Evolutionary conservation across 2,113 vertebrate species (phyloP), one percentile per base, ranked within the genome.

Genomic region (Oostethus manadensis): DNA sequence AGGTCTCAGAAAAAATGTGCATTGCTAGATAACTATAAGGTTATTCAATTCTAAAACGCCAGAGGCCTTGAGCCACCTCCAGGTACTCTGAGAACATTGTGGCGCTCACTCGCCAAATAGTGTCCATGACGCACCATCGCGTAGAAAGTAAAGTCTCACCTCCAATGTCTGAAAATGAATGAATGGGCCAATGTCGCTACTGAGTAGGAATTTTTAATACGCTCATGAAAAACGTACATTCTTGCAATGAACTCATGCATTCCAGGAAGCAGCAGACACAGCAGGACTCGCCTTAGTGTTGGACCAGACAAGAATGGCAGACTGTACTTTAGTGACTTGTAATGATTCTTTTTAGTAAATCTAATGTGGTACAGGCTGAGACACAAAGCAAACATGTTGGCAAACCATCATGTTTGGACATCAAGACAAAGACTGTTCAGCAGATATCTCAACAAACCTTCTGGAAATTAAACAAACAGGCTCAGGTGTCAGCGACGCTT

Each of bases 31-130:
- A 26, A 11, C 48, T 21, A n/a, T n/a, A n/a, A n/a, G n/a, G n/a
- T n/a, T n/a, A n/a, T n/a, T n/a, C n/a, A n/a, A n/a, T 71, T 77
- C 9, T 6, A 76, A 61, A 68, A 29, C 72, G 66, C 56, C 66
- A 57, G 43, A 45, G 58, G 53, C 71, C 67, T 70, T 57, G 60
- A 63, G 63, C 62, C 55, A 60, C 56, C 60, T 61, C 53, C 62
- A 38, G 68, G 66, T 61, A 51, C 58, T 33, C 33, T 6, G 60
- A 70, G 51, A 77, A 78, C 73, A 82, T 76, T 84, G 74, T 86
- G 64, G 70, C 84, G 79, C 65, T 73, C 38, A 55, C 56, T 63
- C 47, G 75, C 73, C 56, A 87, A 64, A 87, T 80, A 75, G 67
- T 59, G 55, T 60, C 62, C 50, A 73, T 72, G 77, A 78, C 83